A percentile compares a stretch with the other conserved stretches of the same genome.
phyloP scores from a whole-genome alignment of 2,797 vertebrate genomes.

The Poeciliopsis paucimaculata region DNA sequence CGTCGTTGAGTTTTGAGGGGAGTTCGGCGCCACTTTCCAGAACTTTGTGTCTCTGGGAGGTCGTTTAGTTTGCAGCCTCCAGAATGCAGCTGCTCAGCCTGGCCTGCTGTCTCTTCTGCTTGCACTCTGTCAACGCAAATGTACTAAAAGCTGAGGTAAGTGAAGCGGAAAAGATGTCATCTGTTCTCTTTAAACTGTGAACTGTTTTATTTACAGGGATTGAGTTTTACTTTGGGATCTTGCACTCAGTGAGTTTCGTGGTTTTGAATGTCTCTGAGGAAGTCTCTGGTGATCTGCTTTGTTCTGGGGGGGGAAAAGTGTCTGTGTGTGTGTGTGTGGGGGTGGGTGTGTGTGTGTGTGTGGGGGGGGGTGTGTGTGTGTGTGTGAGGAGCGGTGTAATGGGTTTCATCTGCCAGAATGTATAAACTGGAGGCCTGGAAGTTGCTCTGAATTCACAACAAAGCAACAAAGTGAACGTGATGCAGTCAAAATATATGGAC shows the following conservation, averaged over 20 bases:
- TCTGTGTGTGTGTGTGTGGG: no score
- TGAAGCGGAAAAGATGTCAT: not conserved
- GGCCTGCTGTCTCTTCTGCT: constrained; percentile 70
- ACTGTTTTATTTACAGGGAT: not conserved
- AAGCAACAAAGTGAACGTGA: constrained; percentile 48
- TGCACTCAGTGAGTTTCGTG: not conserved
- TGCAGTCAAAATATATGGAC: not conserved
- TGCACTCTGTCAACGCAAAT: constrained; percentile 65
- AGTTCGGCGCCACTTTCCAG: constrained; percentile 3
- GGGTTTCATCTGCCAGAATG: constrained; percentile 66
- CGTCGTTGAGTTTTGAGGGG: constrained; percentile 9
- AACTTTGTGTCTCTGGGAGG: constrained; percentile 20
- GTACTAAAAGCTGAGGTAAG: constrained; percentile 77
- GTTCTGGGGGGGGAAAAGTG: constrained; percentile 44
- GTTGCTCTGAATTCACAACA: constrained; percentile 42
- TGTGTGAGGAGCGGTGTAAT: constrained; percentile 42
- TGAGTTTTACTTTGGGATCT: not conserved
- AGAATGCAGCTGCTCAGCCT: constrained; percentile 78
- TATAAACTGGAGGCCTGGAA: constrained; percentile 31
- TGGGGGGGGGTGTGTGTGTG: no score
- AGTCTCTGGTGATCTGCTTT: constrained; percentile 72
- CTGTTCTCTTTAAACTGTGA: not conserved
- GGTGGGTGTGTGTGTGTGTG: no score
- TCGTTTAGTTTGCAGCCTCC: constrained; percentile 27
- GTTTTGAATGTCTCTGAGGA: constrained; percentile 10